A percentile compares a stretch with the other conserved stretches of the same genome.
These are phyloP conservation scores for Julus scanicus DNA, from an alignment of 2,888 invertebrate genomes.

Conservation along the genomic window DNA sequence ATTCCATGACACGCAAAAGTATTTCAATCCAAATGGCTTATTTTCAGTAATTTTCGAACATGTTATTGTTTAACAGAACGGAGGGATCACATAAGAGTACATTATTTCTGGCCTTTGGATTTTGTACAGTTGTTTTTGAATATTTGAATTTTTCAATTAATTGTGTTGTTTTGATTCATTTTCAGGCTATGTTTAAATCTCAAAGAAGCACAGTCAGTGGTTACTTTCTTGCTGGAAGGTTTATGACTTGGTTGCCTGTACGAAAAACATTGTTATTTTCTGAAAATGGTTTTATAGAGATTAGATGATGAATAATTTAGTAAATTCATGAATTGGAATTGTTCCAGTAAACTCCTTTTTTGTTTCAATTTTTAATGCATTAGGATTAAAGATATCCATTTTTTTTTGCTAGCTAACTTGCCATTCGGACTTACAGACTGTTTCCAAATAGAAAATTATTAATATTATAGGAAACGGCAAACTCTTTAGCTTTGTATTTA, in stretches of 20 bases:
- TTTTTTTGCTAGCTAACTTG: not conserved
- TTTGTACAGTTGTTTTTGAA: not conserved
- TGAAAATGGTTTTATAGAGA: not conserved
- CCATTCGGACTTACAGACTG: no score
- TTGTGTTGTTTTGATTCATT: slow-evolving; percentile 47
- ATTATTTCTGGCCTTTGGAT: not conserved
- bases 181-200: slow-evolving; percentile 66
- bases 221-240: slow-evolving; percentile 68
- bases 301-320: not conserved
- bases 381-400: slow-evolving; percentile 27
- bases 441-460: no score
- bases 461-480: no score
- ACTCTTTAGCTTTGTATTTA: no score
- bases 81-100: no score
- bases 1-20: no score
- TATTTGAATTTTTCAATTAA: not conserved
- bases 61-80: no score
- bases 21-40: no score
- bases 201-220: slow-evolving; percentile 66
- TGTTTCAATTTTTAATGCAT: slow-evolving; percentile 37
- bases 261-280: slow-evolving; percentile 59
- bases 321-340: not conserved
- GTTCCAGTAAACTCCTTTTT: slow-evolving; percentile 27
- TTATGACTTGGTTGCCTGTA: slow-evolving; percentile 68
- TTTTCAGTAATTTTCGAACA: no score